Conservation (phyloP, 1,140 invertebrate species). For the Lucilia sericata region DNA sequence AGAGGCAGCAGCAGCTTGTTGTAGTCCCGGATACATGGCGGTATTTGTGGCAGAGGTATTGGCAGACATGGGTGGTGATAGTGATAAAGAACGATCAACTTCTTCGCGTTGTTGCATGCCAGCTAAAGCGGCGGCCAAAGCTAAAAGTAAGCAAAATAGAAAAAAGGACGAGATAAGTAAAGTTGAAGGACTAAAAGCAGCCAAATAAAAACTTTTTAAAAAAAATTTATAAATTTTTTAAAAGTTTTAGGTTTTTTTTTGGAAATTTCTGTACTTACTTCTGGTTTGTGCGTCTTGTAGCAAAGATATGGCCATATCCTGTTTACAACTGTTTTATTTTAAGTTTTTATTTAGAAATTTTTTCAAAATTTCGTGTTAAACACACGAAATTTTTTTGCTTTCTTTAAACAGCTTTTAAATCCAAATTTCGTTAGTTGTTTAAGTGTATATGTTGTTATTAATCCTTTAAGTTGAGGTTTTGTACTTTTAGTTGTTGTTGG, state of each 20-base stretch:
- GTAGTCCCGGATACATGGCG: slow-evolving; percentile 67
- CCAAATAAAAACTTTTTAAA: too few species aligned
- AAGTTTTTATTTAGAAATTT: background rate
- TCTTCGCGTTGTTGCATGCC: slow-evolving; percentile 67
- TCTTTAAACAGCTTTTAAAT: background rate
- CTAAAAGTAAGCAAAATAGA: slow-evolving; percentile 59
- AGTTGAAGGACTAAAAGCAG: background rate
- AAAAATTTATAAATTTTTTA: too few species aligned
- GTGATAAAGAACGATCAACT: slow-evolving; percentile 64
- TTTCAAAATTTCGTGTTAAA: slow-evolving; percentile 31
- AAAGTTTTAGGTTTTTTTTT: too few species aligned
- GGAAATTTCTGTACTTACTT: slow-evolving; percentile 55
- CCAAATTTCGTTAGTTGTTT: background rate
- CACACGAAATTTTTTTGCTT: slow-evolving; percentile 34
- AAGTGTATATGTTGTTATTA: background rate
- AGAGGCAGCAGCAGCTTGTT: slow-evolving; percentile 67
- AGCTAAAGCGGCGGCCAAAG: slow-evolving; percentile 68
- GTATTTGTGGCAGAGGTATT: slow-evolving; percentile 56
- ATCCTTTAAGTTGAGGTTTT: background rate
- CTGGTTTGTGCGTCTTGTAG: slow-evolving; percentile 66
- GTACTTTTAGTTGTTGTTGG: slow-evolving; percentile 10
- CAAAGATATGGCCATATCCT: slow-evolving; percentile 64
- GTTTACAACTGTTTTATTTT: background rate
- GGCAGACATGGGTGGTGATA: slow-evolving; percentile 65
- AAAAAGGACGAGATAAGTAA: slow-evolving; percentile 46